Conservation (phyloP, 2,888 invertebrate species). For the Odontomyia ornata region DNA sequence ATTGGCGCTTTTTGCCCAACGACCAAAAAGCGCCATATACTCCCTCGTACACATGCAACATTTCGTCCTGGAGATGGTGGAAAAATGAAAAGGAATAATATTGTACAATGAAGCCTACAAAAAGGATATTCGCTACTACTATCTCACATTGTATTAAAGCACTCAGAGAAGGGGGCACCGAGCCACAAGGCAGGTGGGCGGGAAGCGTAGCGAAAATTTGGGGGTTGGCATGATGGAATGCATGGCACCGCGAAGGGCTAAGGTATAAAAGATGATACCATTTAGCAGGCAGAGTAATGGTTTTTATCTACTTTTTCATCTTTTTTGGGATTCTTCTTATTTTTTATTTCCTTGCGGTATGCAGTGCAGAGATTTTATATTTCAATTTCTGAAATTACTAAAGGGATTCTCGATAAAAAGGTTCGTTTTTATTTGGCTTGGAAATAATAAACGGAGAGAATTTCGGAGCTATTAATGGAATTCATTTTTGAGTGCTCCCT, state of each 20-base stretch:
- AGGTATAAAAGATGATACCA: constrained; percentile 31
- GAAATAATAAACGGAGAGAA: not conserved
- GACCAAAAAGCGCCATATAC: not conserved
- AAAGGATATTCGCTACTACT: constrained; percentile 7
- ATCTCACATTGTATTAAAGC: not conserved
- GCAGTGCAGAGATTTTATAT: constrained; percentile 43
- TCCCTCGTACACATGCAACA: not conserved
- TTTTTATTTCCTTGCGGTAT: constrained; percentile 42
- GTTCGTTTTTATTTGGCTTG: not conserved
- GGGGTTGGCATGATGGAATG: not conserved
- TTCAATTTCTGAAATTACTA: constrained; percentile 42
- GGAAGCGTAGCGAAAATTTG: not conserved
- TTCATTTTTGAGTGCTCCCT: constrained; percentile 31
- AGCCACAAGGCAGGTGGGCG: not conserved
- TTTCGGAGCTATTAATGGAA: constrained; percentile 39
- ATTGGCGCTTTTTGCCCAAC: not conserved
- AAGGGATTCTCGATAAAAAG: constrained; percentile 32
- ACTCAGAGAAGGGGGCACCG: not conserved
- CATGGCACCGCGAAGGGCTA: constrained; percentile 12
- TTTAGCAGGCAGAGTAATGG: constrained; percentile 29
- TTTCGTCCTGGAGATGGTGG: not conserved
- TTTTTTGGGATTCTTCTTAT: not conserved
- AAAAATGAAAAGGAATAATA: constrained; percentile 35
- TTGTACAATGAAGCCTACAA: constrained; percentile 36
- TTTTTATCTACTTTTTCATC: constrained; percentile 14